phyloP scores from a whole-genome alignment of 92 coral and sea anemone species.

The Umimayanthus kanabou region DNA sequence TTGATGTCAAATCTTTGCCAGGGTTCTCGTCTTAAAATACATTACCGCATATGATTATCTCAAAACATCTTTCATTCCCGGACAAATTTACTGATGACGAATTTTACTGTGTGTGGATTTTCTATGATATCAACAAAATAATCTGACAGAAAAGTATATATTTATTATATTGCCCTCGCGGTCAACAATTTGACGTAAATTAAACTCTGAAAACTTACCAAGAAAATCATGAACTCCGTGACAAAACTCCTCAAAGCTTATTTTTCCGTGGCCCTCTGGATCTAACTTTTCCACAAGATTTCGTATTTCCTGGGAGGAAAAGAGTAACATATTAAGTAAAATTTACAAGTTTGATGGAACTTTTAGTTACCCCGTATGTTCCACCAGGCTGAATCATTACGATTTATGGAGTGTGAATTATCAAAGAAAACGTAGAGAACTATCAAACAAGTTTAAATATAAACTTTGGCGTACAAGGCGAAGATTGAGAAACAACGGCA shows the following conservation, averaged over 20 bases:
- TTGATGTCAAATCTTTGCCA: not conserved
- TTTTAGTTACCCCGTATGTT: not conserved
- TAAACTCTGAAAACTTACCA: conserved; percentile 52
- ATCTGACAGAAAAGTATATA: too few species aligned
- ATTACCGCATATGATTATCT: conserved; percentile 4
- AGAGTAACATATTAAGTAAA: not conserved
- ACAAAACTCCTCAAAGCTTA: conserved; percentile 90
- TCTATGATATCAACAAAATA: not conserved
- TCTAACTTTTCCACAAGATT: conserved; percentile 82
- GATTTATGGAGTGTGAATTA: not conserved
- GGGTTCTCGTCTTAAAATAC: conserved; percentile 23
- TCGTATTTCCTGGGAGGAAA: conserved; percentile 73
- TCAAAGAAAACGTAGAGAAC: not conserved
- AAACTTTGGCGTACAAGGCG: not conserved
- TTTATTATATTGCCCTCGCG: not conserved
- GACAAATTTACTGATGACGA: conserved; percentile 27
- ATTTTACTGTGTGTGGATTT: not conserved
- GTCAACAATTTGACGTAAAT: not conserved
- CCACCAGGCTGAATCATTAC: not conserved
- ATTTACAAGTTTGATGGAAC: not conserved
- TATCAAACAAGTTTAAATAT: not conserved
- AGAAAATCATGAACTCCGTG: conserved; percentile 89
- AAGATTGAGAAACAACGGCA: conserved; percentile 3
- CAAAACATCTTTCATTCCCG: conserved; percentile 1
- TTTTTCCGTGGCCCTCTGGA: conserved; percentile 88